A percentile compares a stretch with the other conserved stretches of the same genome.
Evolutionary conservation across 1,140 invertebrate species (phyloP).

Genomic region (Venustaconcha ellipsiformis): DNA sequence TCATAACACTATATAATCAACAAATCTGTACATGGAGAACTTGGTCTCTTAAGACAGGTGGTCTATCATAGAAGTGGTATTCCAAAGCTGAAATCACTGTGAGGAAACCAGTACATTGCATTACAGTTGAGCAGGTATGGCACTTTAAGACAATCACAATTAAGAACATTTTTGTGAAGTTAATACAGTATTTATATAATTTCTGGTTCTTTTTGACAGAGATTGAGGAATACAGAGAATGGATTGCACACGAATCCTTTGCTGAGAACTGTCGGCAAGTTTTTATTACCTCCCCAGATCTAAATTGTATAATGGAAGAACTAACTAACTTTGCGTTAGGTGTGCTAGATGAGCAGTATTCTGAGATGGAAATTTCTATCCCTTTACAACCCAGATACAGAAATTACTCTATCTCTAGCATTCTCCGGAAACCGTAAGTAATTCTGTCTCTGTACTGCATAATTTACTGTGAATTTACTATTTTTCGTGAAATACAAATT

Average conservation of each 20-base stretch:
- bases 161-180: too few species aligned
- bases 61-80: too few species aligned
- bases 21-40: too few species aligned
- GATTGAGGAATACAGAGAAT: slow-evolving; percentile 51
- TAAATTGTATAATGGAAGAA: slow-evolving; percentile 38
- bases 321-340: slow-evolving; percentile 53
- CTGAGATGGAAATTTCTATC: slow-evolving; percentile 34
- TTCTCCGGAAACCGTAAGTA: slow-evolving; percentile 40
- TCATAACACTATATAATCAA: too few species aligned
- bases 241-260: slow-evolving; percentile 55
- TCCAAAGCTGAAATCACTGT: too few species aligned
- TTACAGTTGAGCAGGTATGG: too few species aligned
- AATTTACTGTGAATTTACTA: too few species aligned
- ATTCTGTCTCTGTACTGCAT: background rate
- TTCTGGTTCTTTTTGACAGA: slow-evolving; percentile 35
- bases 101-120: too few species aligned
- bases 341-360: slow-evolving; percentile 30
- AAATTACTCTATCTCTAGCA: slow-evolving; percentile 34
- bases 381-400: slow-evolving; percentile 16
- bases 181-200: background rate
- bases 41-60: too few species aligned
- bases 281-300: slow-evolving; percentile 46
- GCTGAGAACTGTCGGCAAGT: slow-evolving; percentile 45
- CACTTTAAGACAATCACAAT: too few species aligned
- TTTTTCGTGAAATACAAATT: too few species aligned